Base-by-base conservation (phyloP, 2,888 invertebrate genomes). In the Apamea anceps region DNA sequence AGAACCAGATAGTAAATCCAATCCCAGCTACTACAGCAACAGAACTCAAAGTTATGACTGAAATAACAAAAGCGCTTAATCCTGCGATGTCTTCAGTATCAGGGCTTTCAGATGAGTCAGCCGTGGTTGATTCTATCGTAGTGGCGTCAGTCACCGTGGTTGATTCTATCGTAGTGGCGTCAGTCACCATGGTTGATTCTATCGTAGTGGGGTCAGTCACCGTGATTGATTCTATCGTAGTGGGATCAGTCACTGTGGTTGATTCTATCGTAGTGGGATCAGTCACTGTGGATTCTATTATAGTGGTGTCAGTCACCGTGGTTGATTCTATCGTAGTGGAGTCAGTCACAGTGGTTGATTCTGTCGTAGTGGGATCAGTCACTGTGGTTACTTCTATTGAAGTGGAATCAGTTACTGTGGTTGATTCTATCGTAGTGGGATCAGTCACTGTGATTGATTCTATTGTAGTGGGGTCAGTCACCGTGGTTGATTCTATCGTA, bases 31-130 rank as follows among this genome's bases (percentile, higher is more conserved):
- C 54, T 3, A 57, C 79, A 25, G 65, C 21, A 21, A 79, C 42
- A 21, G 83, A 79, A 62, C 75, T 60, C 48, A 88, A 51, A 28
- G 72, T 60, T 65, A 88, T 88, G n/a, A 57, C 54, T 66, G 82
- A 62, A 25, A 87, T 82, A 0, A 72, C 48, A 13, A 82, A 77
- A 37, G 48, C 42, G 8, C 73, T 80, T 48, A 87, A 75, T 13
- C 75, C 76, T 72, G 13, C 68, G 1, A 13, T 18, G 1, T 75
- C 72, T 62, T 81, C 78, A 10, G 4, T 25, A 0, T 76, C 82
- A 15, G 80, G 71, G 54, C 13, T 48, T 75, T 80, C 82, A 13
- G 80, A 45, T 65, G 70, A 25, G 3, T 45, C 71, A 60, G 15
- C 67, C 10, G 80, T 81, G 21, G 77, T 78, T 0, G 72, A 57